A percentile compares a stretch with the other conserved stretches of the same genome.
phyloP scores from a whole-genome alignment of 2,113 vertebrate genomes.

The Zapornia atra region DNA sequence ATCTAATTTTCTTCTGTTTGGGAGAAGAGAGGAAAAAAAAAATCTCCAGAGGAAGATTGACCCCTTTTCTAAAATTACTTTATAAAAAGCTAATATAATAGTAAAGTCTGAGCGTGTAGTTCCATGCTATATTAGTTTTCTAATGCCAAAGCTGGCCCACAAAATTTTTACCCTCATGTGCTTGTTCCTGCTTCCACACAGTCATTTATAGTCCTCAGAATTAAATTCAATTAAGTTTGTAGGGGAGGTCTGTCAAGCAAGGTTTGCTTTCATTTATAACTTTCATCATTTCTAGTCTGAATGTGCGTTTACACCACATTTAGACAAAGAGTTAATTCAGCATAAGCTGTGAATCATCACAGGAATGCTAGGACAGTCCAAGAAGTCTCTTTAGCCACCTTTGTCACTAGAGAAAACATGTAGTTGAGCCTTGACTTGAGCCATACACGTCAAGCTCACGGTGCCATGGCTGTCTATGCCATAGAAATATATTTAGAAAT shows the following conservation, averaged over 20 bases:
- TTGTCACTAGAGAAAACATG: neutral
- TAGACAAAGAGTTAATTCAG: neutral
- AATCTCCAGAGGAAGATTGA: neutral
- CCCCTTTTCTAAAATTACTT: accelerated
- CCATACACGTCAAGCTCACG: neutral
- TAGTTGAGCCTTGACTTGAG: neutral
- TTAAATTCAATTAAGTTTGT: neutral
- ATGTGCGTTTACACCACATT: neutral
- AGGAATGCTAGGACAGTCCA: neutral
- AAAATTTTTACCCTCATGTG: neutral
- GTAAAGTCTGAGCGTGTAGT: neutral
- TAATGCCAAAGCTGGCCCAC: neutral
- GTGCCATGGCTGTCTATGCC: neutral
- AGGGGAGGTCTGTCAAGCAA: neutral
- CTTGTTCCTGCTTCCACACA: neutral
- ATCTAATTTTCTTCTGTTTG: neutral
- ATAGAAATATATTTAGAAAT: neutral
- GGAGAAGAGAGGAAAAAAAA: neutral
- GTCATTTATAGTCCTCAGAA: neutral
- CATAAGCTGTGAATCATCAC: neutral
- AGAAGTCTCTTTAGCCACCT: neutral
- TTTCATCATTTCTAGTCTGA: neutral
- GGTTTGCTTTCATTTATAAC: neutral
- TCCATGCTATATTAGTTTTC: neutral
- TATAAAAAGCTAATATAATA: neutral